phyloP scores from a whole-genome alignment of 2,113 vertebrate species.

The Erythrocercus mccallii region DNA sequence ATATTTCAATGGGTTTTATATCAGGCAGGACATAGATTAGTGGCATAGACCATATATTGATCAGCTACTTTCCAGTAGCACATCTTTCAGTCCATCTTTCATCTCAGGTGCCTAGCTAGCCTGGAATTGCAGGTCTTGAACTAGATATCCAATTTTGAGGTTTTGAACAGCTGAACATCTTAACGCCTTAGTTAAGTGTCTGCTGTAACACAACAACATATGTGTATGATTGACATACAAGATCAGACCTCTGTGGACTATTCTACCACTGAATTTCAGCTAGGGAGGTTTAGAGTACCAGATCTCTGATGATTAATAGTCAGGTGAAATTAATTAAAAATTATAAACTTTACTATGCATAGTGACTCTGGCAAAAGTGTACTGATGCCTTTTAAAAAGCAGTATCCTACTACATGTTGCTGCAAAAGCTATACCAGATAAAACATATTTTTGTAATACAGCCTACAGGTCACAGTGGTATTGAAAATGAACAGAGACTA shows the following conservation, averaged over 20 bases:
- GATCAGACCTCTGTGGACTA: background rate
- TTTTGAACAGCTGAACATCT: background rate
- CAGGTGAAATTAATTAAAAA: background rate
- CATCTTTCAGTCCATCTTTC: background rate
- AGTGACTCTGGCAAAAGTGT: background rate
- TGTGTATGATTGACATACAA: background rate
- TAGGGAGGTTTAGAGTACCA: background rate
- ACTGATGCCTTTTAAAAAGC: background rate
- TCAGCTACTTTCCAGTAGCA: background rate
- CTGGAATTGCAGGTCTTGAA: background rate
- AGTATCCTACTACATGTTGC: background rate
- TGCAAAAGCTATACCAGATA: background rate
- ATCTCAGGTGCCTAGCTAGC: background rate
- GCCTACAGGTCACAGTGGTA: background rate
- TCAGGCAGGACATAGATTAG: background rate
- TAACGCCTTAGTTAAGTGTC: background rate
- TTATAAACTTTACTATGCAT: background rate
- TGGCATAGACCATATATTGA: background rate
- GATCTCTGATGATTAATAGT: background rate
- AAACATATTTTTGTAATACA: background rate
- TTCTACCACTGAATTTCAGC: background rate
- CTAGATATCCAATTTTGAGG: background rate
- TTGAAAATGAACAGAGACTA: constrained; percentile 37
- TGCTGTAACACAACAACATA: background rate
- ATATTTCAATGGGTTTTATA: background rate